Percentiles rank a stretch among this genome's conserved stretches.
Conservation (phyloP, 1,140 invertebrate species). For the Drosophila kepulauana region DNA sequence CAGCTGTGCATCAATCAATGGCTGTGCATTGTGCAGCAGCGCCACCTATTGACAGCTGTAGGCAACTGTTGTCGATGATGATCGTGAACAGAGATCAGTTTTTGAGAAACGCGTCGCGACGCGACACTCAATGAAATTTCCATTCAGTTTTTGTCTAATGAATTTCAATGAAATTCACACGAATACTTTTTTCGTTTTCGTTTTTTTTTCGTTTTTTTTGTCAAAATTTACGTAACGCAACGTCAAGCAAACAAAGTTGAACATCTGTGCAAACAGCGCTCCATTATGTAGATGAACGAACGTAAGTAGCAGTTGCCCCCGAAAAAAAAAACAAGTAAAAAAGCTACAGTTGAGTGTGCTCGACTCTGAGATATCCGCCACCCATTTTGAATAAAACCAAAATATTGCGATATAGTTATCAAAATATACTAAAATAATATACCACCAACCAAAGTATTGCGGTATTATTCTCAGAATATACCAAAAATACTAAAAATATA, state of each 20-base stretch:
- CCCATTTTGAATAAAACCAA: too few species aligned
- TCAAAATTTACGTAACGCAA: conserved; percentile 76
- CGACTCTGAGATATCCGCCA: too few species aligned
- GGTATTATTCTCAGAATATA: too few species aligned
- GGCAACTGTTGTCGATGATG: conserved; percentile 11
- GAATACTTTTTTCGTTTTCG: conserved; percentile 3
- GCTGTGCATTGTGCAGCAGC: conserved; percentile 16
- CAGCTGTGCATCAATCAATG: conserved; percentile 47
- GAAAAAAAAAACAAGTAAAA: conserved; percentile 2
- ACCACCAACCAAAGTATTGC: too few species aligned
- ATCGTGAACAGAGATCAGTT: conserved; percentile 37
- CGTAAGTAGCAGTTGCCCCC: conserved; percentile 51
- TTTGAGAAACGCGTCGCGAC: conserved; percentile 8
- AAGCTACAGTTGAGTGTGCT: too few species aligned
- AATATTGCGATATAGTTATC: too few species aligned
- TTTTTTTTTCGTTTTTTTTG: conserved; percentile 29
- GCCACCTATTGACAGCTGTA: conserved; percentile 38
- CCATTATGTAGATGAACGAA: conserved; percentile 13
- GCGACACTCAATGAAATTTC: conserved; percentile 49
- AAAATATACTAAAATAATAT: too few species aligned
- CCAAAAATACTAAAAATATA: too few species aligned
- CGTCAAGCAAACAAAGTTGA: conserved; percentile 57
- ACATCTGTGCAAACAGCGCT: conserved; percentile 80
- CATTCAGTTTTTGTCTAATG: conserved; percentile 37
- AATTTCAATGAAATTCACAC: conserved; percentile 57